These are phyloP conservation scores for Epizoanthus stellaris DNA, from an alignment of 92 coral and sea anemone species.

Conservation along the genomic window DNA sequence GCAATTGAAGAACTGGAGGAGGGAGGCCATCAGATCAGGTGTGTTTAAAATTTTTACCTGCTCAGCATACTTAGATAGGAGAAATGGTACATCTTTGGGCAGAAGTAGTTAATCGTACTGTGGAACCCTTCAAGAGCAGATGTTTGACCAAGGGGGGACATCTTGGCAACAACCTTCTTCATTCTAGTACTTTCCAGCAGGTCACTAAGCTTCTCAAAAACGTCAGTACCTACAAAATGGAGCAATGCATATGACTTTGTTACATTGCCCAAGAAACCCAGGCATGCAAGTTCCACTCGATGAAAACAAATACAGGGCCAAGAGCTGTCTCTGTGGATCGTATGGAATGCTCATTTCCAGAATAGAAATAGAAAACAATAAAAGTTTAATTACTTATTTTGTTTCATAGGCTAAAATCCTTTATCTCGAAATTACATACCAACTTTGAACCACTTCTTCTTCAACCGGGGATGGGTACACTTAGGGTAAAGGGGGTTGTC, in stretches of 20 bases:
- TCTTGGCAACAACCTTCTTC: conserved; percentile 30
- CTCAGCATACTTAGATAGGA: conserved; percentile 55
- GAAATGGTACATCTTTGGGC: conserved; percentile 64
- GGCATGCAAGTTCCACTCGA: too few relatives aligned
- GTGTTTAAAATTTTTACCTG: conserved; percentile 38
- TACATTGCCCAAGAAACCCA: background rate
- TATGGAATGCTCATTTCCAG: too few relatives aligned
- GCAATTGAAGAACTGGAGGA: too few relatives aligned
- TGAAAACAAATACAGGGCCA: too few relatives aligned
- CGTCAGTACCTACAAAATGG: conserved; percentile 34
- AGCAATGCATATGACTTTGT: background rate
- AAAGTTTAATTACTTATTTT: background rate
- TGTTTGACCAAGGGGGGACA: conserved; percentile 62
- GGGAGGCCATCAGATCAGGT: too few relatives aligned
- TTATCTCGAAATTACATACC: conserved; percentile 5
- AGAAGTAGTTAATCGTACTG: conserved; percentile 52
- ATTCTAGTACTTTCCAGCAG: conserved; percentile 45
- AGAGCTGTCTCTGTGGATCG: too few relatives aligned
- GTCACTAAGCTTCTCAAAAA: conserved; percentile 42
- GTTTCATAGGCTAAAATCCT: background rate
- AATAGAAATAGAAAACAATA: background rate
- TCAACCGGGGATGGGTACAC: conserved; percentile 43
- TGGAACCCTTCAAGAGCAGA: conserved; percentile 59
- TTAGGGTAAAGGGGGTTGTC: conserved; percentile 35
- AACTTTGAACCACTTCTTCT: conserved; percentile 57